Base-by-base conservation (phyloP, 2,888 invertebrate species). In the Micropterix aruncella region DNA sequence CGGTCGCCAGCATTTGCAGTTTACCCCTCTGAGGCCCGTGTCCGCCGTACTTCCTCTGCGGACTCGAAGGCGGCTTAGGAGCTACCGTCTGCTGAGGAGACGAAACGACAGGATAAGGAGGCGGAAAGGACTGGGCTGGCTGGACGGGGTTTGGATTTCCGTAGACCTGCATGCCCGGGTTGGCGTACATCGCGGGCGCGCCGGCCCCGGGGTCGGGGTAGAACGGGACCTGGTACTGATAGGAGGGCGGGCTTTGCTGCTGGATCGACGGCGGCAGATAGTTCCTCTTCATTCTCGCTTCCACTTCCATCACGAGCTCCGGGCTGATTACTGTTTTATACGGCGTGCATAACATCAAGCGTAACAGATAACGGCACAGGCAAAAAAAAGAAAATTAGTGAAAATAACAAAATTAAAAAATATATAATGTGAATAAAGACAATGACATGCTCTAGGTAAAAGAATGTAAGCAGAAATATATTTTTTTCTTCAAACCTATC, bases 301-400 rank as follows among this genome's bases (percentile, higher is more conserved):
- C 90, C 53, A 90, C 89, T 61, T 90, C 90, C 78, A 85, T 82
- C 54, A 88, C 83, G 65, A 90, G 74, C 63, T 90, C 88, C 51
- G 88, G 87, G 62, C 87, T 86, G 70, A 90, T 88, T 58, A 87
- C 90, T 90, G 75, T 63, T 59, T 27, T 27, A 27, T 27, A 7
- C 12, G 5, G 27, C 27, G 27, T 27, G 27, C 27, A 27, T n/a
- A 47, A 48, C 46, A 47, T 38, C 42, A 43, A 46, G 46, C 44
- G 44, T 44, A 43, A 50, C 43, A 51, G 44, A 46, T 47, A 47
- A 46, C 47, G 48, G 42, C 46, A 47, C 47, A 52, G 49, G 50
- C 46, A 57, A 56, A 54, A 55, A 55, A 7, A 27, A 27, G 7
- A 51, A 53, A 54, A 50, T 53, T 50, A 52, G 54, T 53, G 52